Evolutionary conservation across 2,113 vertebrate genomes (phyloP).

Genomic region (Puffinus mauretanicus): DNA sequence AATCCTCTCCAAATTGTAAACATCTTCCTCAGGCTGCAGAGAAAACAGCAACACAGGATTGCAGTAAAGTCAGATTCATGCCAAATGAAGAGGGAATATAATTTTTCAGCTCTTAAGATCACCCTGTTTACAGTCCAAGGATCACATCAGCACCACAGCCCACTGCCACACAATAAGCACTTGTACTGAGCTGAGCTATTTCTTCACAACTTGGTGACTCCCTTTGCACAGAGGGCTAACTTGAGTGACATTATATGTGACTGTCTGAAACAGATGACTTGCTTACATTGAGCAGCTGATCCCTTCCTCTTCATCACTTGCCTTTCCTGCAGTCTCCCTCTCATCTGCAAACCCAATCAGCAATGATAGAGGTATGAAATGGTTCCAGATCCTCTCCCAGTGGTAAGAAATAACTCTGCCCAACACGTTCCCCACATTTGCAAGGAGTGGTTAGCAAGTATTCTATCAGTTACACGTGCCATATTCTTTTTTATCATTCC

Average conservation of each 20-base stretch:
- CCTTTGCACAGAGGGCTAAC: neutral
- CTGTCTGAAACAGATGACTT: neutral
- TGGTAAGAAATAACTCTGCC: neutral
- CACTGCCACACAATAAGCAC: neutral
- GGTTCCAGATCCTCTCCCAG: neutral
- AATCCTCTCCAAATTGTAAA: conserved; percentile 44
- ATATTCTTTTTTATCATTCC: neutral
- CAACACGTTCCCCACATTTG: neutral
- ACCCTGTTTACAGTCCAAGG: neutral
- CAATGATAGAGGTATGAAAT: neutral
- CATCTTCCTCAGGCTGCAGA: neutral
- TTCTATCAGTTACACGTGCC: neutral
- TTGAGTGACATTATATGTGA: neutral
- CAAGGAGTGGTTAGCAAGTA: neutral
- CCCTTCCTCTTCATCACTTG: neutral
- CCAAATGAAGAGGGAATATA: conserved; percentile 19
- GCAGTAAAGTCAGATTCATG: neutral
- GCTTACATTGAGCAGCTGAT: neutral
- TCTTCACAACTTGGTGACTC: neutral
- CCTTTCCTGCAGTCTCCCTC: neutral
- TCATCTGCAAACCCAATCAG: neutral
- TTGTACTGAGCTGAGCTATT: neutral
- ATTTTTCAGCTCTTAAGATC: conserved; percentile 17
- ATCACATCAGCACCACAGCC: neutral
- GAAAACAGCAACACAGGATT: conserved; percentile 23